Evolutionary conservation across 1,140 invertebrate genomes (phyloP), one percentile per base, ranked within the genome.

Genomic region (Vanessa atalanta): DNA sequence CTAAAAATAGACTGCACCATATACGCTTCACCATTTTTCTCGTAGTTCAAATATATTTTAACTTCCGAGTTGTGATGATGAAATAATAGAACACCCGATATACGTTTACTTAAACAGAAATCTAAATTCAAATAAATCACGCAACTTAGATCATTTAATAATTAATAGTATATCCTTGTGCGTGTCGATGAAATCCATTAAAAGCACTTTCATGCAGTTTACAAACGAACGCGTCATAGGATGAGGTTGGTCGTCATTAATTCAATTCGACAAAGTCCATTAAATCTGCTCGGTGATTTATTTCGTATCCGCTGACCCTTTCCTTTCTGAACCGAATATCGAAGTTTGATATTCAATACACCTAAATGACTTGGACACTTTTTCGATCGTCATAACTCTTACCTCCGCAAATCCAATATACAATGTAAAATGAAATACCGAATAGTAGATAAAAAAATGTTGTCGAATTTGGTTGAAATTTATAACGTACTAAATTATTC

Each of bases 231-330:
- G 26, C 31, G 48, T 65, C 20, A 53, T 47, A 47, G 55, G 37
- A 65, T 60, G 65, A 60, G 72, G 65, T 50, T 51, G 55, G 47
- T 51, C 60, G 31, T 72, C 69, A 71, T 72, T 72, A 68, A 69
- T 72, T 68, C 65, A 43, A 64, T 63, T 72, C 67, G 74, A 72
- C 69, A 72, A 55, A 63, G 69, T 69, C 72, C 65, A 63, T 74
- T 75, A 68, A 75, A 68, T 47, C 23, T 51, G 69, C 60, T 71
- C 70, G 65, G 73, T 75, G 73, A 75, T 75, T 75, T 75, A 75
- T 75, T n/a, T 53, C 67, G 14, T 71, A 53, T 57, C 73, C 47
- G 61, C 31, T 51, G 67, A 51, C 67, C 72, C 61, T 70, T 75
- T 64, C 57, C 65, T 64, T 72, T 61, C 70, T 50, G 61, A 65